Evolutionary conservation across 2,888 invertebrate species (phyloP).

Genomic region (Ennomos erosarius): DNA sequence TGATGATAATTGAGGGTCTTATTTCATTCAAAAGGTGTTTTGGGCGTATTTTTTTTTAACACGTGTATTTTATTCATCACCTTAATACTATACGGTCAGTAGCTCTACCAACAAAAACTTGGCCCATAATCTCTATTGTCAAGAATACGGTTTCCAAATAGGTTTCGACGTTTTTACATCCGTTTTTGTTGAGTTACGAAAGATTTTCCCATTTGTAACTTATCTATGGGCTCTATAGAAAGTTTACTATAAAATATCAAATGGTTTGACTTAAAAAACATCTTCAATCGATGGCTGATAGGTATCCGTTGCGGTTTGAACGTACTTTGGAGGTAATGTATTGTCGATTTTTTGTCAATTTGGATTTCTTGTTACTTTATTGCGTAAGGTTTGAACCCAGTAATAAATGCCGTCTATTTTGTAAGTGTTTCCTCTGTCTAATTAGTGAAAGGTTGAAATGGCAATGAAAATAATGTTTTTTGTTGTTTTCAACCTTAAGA

Average conservation of each 20-base stretch:
- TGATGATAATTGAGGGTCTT: too few relatives aligned
- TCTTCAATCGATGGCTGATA: slow-evolving; percentile 28
- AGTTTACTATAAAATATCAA: slow-evolving; percentile 25
- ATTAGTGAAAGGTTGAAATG: too few relatives aligned
- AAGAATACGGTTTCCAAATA: slow-evolving; percentile 30
- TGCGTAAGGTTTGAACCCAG: too few relatives aligned
- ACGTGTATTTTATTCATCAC: neutral
- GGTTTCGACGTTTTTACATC: slow-evolving; percentile 31
- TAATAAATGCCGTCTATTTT: too few relatives aligned
- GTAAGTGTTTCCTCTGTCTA: too few relatives aligned
- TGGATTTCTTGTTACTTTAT: neutral
- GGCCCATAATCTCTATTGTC: slow-evolving; percentile 29
- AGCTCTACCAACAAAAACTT: slow-evolving; percentile 26
- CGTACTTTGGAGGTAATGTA: slow-evolving; percentile 22
- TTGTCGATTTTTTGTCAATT: slow-evolving; percentile 31
- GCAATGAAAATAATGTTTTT: too few relatives aligned
- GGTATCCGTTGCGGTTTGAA: slow-evolving; percentile 24
- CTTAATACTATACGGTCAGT: slow-evolving; percentile 1
- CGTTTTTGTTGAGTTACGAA: slow-evolving; percentile 35
- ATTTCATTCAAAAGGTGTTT: too few relatives aligned
- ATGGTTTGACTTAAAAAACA: slow-evolving; percentile 27
- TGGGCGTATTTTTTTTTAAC: too few relatives aligned
- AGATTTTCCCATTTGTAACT: slow-evolving; percentile 36
- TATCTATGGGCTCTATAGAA: slow-evolving; percentile 26
- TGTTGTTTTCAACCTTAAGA: too few relatives aligned